A percentile compares a stretch with the other conserved stretches of the same genome.
Conservation (phyloP, 2,888 invertebrate genomes). For the Pachliopta kotzebuea region DNA sequence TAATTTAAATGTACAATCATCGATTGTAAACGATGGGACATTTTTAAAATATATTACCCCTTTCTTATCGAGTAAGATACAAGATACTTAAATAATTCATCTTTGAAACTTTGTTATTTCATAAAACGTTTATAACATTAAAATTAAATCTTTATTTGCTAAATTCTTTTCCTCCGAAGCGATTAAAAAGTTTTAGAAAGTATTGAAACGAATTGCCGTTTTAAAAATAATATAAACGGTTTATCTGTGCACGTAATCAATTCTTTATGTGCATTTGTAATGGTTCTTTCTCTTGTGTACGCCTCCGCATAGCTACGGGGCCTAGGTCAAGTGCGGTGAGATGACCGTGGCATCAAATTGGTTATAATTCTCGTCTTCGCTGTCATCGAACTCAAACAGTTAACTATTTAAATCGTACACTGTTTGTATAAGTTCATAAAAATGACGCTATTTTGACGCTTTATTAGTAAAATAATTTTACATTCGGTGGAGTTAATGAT, state of each 20-base stretch:
- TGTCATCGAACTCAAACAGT: slow-evolving; percentile 50
- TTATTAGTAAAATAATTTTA: too few relatives aligned
- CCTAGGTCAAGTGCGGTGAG: slow-evolving; percentile 59
- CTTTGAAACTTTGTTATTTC: too few relatives aligned
- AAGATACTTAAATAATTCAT: too few relatives aligned
- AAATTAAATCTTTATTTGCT: neutral
- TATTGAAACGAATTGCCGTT: slow-evolving; percentile 19
- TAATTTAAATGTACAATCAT: neutral
- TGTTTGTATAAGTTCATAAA: too few relatives aligned
- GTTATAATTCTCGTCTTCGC: slow-evolving; percentile 38
- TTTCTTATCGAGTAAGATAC: too few relatives aligned
- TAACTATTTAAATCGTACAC: slow-evolving; percentile 9
- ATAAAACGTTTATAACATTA: too few relatives aligned
- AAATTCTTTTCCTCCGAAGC: neutral
- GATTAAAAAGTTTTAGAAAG: slow-evolving; percentile 39
- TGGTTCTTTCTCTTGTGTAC: slow-evolving; percentile 35
- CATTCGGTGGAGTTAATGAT: too few relatives aligned
- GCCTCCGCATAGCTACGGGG: slow-evolving; percentile 45
- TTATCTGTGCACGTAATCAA: slow-evolving; percentile 35
- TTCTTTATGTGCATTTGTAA: slow-evolving; percentile 29
- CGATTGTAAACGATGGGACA: too few relatives aligned
- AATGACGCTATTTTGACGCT: neutral
- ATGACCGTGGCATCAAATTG: slow-evolving; percentile 59
- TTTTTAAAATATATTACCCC: too few relatives aligned
- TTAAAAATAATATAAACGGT: slow-evolving; percentile 31